Evolutionary conservation across 2,797 vertebrate genomes (phyloP).

Genomic region (Xerus rutilus): DNA sequence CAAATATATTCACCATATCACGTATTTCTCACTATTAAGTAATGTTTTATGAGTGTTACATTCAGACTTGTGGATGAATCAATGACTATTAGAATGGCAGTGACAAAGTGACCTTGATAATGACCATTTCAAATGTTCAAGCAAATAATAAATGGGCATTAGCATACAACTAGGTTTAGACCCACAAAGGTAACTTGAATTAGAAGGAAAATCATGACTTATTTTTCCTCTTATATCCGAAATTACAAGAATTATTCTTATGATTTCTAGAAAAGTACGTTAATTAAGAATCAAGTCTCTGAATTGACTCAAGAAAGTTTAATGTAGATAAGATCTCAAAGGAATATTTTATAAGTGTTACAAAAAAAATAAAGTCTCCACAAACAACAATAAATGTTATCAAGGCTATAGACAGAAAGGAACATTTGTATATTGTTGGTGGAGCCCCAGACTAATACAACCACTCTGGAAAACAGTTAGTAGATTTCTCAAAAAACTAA

Average conservation of each 20-base stretch:
- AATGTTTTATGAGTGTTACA: constrained; percentile 37
- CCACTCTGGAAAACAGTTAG: too few species aligned
- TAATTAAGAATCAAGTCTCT: neutral
- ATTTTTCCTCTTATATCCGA: constrained; percentile 12
- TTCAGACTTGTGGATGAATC: constrained; percentile 23
- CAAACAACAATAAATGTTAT: too few species aligned
- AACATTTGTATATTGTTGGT: too few species aligned
- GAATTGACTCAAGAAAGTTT: neutral
- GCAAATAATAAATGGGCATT: neutral
- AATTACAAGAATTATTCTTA: neutral
- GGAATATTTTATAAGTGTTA: constrained; percentile 1
- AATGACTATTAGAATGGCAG: neutral
- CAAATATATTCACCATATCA: constrained; percentile 35
- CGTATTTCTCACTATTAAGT: constrained; percentile 20
- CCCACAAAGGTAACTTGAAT: constrained; percentile 17
- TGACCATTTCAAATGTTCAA: neutral
- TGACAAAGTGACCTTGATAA: constrained; percentile 8
- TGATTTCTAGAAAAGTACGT: constrained; percentile 1
- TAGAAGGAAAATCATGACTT: neutral
- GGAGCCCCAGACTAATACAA: too few species aligned
- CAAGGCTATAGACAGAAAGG: too few species aligned
- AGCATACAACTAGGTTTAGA: neutral
- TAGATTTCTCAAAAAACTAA: too few species aligned
- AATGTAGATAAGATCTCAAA: neutral
- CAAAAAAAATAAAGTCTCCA: neutral